Evolutionary conservation across 2,113 vertebrate species (phyloP).

Genomic region (Ovis aries): DNA sequence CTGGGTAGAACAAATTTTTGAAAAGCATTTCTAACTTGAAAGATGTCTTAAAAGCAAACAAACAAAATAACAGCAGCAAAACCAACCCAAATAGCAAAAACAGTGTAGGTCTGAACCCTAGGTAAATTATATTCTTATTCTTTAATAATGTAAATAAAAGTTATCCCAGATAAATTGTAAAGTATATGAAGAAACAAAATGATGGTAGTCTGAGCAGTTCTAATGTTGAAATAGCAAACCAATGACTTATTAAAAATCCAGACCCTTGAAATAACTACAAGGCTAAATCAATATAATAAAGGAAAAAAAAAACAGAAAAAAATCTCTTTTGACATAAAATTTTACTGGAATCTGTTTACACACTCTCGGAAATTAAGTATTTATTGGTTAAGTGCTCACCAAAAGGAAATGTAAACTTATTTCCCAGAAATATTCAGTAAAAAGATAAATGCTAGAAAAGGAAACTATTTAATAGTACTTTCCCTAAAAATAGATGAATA

Average conservation of each 20-base stretch:
- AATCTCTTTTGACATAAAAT: background rate
- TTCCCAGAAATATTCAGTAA: slow-evolving; percentile 14
- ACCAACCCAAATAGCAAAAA: background rate
- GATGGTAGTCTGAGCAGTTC: background rate
- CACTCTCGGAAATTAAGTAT: background rate
- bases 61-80: background rate
- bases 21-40: background rate
- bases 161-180: background rate
- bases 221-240: background rate
- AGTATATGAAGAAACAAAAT: background rate
- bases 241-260: background rate
- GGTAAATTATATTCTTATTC: background rate
- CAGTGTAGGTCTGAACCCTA: background rate
- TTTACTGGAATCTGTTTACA: background rate
- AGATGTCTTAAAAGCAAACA: background rate
- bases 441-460: background rate
- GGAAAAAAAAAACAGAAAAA: background rate
- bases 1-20: background rate
- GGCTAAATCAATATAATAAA: background rate
- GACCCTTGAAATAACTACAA: background rate
- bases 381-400: background rate
- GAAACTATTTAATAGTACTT: background rate
- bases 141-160: background rate
- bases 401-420: background rate
- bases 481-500: background rate